Conservation (phyloP, 2,888 invertebrate genomes). For the Andrena hattorfiana region DNA sequence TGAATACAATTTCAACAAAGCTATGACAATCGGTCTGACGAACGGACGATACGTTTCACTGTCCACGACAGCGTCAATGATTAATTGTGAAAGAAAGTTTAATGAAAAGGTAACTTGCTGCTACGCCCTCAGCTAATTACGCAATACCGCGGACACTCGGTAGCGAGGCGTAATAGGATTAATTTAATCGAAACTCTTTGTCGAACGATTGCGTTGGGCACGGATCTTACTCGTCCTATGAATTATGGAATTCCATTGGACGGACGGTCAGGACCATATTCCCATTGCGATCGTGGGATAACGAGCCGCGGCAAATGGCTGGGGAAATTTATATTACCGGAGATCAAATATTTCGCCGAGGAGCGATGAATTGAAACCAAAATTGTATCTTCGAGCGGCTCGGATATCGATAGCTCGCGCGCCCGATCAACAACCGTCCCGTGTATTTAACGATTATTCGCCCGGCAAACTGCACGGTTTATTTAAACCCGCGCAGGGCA, state of each 20-base stretch:
- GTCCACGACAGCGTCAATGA: background rate
- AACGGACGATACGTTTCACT: background rate
- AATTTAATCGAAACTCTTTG: constrained; percentile 31
- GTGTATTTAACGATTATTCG: constrained; percentile 33
- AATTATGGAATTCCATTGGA: constrained; percentile 16
- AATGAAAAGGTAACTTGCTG: background rate
- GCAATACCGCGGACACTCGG: background rate
- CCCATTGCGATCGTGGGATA: background rate
- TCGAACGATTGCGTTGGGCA: background rate
- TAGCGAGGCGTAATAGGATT: constrained; percentile 10
- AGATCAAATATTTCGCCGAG: constrained; percentile 13
- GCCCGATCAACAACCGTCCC: background rate
- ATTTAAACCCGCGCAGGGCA: constrained; percentile 13
- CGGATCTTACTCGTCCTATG: constrained; percentile 10
- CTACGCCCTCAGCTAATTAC: background rate
- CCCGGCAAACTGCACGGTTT: constrained; percentile 16
- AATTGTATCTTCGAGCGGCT: constrained; percentile 24
- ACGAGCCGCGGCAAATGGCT: constrained; percentile 26
- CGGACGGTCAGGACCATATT: background rate
- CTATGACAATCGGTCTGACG: too few species aligned
- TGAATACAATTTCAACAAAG: background rate
- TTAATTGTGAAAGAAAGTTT: background rate
- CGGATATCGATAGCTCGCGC: constrained; percentile 12
- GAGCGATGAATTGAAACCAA: constrained; percentile 11
- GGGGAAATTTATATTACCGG: constrained; percentile 27